Base-by-base conservation (phyloP, 2,888 invertebrate genomes). In the Thyatira batis region DNA sequence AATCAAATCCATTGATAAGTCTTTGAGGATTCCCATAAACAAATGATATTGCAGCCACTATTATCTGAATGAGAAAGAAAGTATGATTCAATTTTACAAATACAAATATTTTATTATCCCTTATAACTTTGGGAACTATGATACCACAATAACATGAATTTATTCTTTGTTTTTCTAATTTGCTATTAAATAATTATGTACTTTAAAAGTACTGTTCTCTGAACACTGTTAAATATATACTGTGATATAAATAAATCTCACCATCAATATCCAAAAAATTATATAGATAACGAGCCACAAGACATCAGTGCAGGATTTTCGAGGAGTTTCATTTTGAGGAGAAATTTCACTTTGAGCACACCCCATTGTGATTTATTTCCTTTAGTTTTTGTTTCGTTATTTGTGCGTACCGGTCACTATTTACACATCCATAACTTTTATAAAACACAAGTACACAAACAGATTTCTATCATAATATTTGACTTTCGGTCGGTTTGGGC, bases 1-100 rank as follows among this genome's bases (percentile, higher is more conserved):
- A 97, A 83, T 98, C 98, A 84, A 96, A 97, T 17, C 98, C 98
- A 92, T 97, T 97, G 59, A 97, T 95, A 44, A 98, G 93, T 61
- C 97, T 93, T 71, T 95, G 85, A 0, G 98, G 97, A 86, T 97
- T 96, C 17, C 97, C 98, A 81, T 96, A 97, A 0, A 97, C 96
- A 79, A 97, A 95, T 9, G 98, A 96, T 89, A 98, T 97, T 10
- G 95, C 95, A 27, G 97, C 97, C 65, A 97, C 94, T 65, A 96
- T 93, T 71, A 97, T 95, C 97, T 96, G 84, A 60, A 60, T 52
- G 64, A 62, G 55, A 51, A 51, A 48, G 63, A 60, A 58, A 57
- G 20, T 52, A 1, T 50, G 28, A 21, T 44, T 20, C 3, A 45
- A 21, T n/a, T n/a, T n/a, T n/a, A n/a, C n/a, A n/a, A n/a, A n/a